Percentiles rank a stretch among this genome's conserved stretches.
Conservation (phyloP, 1,140 invertebrate species). For the Charaxes varanes region DNA sequence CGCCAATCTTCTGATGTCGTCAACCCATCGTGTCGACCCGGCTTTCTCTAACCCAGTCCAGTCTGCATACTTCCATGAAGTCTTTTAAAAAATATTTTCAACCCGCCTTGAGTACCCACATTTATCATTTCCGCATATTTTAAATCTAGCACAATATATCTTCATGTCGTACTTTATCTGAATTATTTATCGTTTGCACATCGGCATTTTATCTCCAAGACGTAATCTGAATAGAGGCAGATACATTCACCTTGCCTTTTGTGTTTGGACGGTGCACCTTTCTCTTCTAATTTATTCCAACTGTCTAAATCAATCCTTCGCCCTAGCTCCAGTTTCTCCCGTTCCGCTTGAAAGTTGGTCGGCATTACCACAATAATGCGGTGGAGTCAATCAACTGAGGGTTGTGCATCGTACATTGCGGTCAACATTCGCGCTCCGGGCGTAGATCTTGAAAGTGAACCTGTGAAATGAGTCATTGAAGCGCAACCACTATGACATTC, state of each 20-base stretch:
- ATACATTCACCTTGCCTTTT: slow-evolving; percentile 39
- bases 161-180: slow-evolving; percentile 15
- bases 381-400: slow-evolving; percentile 33
- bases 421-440: slow-evolving; percentile 44
- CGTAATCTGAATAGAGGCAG: slow-evolving; percentile 36
- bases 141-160: slow-evolving; percentile 19
- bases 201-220: slow-evolving; percentile 38
- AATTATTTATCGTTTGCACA: slow-evolving; percentile 34
- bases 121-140: slow-evolving; percentile 2
- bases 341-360: slow-evolving; percentile 26
- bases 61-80: too few relatives aligned
- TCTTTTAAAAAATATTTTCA: too few relatives aligned
- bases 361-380: slow-evolving; percentile 35
- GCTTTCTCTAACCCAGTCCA: too few relatives aligned
- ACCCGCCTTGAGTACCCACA: background rate
- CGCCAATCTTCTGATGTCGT: too few relatives aligned
- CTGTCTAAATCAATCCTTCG: slow-evolving; percentile 40
- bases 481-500: slow-evolving; percentile 48
- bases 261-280: slow-evolving; percentile 27
- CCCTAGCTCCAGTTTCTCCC: slow-evolving; percentile 37
- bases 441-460: slow-evolving; percentile 58
- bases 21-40: too few relatives aligned
- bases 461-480: slow-evolving; percentile 65
- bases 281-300: slow-evolving; percentile 45
- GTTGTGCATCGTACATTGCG: slow-evolving; percentile 35